phyloP scores from a whole-genome alignment of 2,888 invertebrate species.

The Punctoribates punctum region DNA sequence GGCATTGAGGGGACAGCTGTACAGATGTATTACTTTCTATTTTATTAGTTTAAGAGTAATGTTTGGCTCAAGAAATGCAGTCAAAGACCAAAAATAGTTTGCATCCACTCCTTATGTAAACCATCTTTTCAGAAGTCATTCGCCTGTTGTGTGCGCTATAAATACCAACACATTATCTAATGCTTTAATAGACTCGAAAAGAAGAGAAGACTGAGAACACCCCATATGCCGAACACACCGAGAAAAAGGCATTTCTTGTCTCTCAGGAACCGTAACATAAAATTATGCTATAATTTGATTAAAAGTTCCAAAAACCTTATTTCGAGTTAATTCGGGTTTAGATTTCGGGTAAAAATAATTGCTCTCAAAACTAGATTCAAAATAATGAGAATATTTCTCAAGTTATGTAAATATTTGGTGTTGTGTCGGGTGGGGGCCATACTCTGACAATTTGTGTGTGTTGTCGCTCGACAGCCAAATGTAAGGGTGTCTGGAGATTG shows the following conservation, averaged over 20 bases:
- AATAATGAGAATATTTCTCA: too few relatives aligned
- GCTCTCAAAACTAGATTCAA: too few relatives aligned
- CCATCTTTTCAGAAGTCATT: constrained; percentile 16
- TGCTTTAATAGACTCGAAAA: too few relatives aligned
- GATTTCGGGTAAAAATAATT: neutral
- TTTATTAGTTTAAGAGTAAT: neutral
- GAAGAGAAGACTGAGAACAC: too few relatives aligned
- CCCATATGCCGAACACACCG: too few relatives aligned
- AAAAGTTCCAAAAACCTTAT: neutral
- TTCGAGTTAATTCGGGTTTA: neutral
- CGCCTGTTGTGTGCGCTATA: neutral
- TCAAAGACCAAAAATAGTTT: constrained; percentile 9
- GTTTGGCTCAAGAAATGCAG: neutral
- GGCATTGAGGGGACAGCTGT: too few relatives aligned
- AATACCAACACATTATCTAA: neutral
- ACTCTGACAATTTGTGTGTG: constrained; percentile 95
- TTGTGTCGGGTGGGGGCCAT: constrained; percentile 44
- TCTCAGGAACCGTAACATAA: too few relatives aligned
- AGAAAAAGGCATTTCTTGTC: too few relatives aligned
- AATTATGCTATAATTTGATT: too few relatives aligned
- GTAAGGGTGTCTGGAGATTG: constrained; percentile 80
- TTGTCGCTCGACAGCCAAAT: constrained; percentile 84
- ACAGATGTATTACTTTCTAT: too few relatives aligned
- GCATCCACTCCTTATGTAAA: constrained; percentile 17
- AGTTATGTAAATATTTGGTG: neutral